Percentiles rank a stretch among this genome's conserved stretches.
Evolutionary conservation across 1,140 invertebrate species (phyloP).

Genomic region (Penaeus japonicus): DNA sequence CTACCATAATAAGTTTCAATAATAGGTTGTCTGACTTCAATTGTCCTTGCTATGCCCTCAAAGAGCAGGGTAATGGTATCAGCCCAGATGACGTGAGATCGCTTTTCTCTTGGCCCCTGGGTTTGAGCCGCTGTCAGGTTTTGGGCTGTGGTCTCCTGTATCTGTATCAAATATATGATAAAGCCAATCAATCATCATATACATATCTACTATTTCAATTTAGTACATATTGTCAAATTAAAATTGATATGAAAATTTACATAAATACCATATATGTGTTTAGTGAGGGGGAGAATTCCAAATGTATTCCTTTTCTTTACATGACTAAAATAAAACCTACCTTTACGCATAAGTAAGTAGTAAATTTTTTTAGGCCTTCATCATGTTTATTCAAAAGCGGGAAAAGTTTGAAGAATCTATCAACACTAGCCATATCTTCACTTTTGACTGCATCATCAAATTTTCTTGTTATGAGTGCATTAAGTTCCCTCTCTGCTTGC

Average conservation of each 20-base stretch:
- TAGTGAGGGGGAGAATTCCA: neutral
- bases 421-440: constrained; percentile 90
- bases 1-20: constrained; percentile 92
- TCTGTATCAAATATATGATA: constrained; percentile 61
- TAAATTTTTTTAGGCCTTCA: constrained; percentile 90
- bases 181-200: neutral
- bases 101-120: constrained; percentile 71
- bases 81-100: constrained; percentile 79
- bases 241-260: neutral
- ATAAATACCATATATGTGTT: neutral
- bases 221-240: neutral
- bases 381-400: constrained; percentile 91
- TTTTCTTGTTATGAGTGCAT: constrained; percentile 77
- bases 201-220: neutral
- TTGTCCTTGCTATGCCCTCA: constrained; percentile 85
- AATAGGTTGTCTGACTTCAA: constrained; percentile 91
- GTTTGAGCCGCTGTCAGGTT: constrained; percentile 70
- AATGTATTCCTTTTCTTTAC: neutral
- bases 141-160: constrained; percentile 78
- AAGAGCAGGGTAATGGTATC: constrained; percentile 85
- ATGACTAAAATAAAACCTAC: constrained; percentile 64
- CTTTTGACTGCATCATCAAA: constrained; percentile 92
- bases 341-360: constrained; percentile 87
- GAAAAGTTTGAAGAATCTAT: constrained; percentile 98
- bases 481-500: constrained; percentile 81